Evolutionary conservation across 1,140 invertebrate species (phyloP), one percentile per base, ranked within the genome.

Genomic region (Drosophila ogumai): DNA sequence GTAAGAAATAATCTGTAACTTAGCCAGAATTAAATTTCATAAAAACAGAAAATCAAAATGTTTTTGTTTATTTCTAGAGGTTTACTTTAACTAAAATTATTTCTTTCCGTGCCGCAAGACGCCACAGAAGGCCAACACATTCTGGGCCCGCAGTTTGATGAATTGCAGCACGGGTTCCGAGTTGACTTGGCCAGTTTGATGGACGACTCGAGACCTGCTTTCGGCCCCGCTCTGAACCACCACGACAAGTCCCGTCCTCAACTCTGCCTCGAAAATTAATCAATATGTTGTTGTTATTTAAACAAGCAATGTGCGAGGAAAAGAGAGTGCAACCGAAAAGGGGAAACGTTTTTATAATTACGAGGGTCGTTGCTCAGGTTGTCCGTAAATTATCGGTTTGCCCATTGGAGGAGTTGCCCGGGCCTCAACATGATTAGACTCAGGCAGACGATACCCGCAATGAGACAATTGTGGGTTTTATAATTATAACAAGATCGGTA

Each of bases 281-380:
- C 81, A 85, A 85, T 85, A 85, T 59, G 76, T 67, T 79, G 76
- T 63, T 82, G 75, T 80, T 82, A 67, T 71, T 82, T 58, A 75
- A 82, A 79, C 79, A 81, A 80, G 69, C 74, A 34, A 41, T 57
- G 59, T 52, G 50, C 50, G 38, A 31, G 34, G 36, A 31, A 64
- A 28, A 31, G 34, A 38, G 31, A 67, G 46, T 52, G 36, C 66
- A 66, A 10, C 31, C 22, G 43, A 55, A 31, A 55, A 31, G 40
- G 54, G 60, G 40, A 85, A 85, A 85, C 69, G 81, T 65, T 74
- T 81, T 85, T 85, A 85, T 85, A 85, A 85, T 85, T 85, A 81
- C 79, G 82, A 85, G 81, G 81, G 82, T 81, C 77, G 82, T 75
- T 80, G 64, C 50, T 81, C 81, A 61, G 81, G 76, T 80, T 80